These are phyloP conservation scores for Cyclura pinguis DNA, from an alignment of 2,797 vertebrate species.

Conservation along the genomic window DNA sequence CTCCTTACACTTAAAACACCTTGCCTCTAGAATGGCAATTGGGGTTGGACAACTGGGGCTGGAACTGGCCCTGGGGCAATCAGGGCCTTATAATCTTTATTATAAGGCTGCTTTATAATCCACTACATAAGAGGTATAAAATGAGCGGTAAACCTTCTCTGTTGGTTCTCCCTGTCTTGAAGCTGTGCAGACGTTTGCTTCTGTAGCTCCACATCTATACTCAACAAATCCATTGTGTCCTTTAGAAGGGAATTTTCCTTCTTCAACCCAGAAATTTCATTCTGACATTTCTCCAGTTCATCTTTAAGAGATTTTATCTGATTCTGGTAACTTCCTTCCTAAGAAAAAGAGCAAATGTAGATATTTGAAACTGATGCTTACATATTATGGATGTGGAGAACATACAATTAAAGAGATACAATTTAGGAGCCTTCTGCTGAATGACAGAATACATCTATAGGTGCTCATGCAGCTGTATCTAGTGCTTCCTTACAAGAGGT, in stretches of 20 bases:
- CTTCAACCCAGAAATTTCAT: conserved; percentile 82
- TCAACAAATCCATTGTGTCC: conserved; percentile 83
- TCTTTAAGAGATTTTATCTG: conserved; percentile 84
- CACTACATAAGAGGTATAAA: not conserved
- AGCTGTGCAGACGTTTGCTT: conserved; percentile 86
- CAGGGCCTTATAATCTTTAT: no score
- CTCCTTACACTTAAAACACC: not conserved
- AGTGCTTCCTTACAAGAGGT: not conserved
- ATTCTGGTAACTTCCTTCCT: conserved; percentile 83
- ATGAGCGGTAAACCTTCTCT: conserved; percentile 75
- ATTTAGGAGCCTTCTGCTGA: not conserved
- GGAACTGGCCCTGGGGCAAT: not conserved
- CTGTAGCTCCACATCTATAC: conserved; percentile 83
- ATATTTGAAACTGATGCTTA: not conserved
- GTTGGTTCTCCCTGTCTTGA: conserved; percentile 84
- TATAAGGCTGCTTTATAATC: not conserved
- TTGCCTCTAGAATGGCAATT: no score
- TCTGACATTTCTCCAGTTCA: conserved; percentile 84
- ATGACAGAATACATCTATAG: not conserved
- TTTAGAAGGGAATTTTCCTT: conserved; percentile 87
- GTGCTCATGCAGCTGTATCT: not conserved
- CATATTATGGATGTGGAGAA: not conserved
- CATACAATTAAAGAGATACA: not conserved
- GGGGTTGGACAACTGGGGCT: not conserved
- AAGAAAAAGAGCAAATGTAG: conserved; percentile 46